Percentiles rank a stretch among this genome's conserved stretches.
Conservation (phyloP, 2,113 vertebrate genomes). For the Eolophus roseicapilla region DNA sequence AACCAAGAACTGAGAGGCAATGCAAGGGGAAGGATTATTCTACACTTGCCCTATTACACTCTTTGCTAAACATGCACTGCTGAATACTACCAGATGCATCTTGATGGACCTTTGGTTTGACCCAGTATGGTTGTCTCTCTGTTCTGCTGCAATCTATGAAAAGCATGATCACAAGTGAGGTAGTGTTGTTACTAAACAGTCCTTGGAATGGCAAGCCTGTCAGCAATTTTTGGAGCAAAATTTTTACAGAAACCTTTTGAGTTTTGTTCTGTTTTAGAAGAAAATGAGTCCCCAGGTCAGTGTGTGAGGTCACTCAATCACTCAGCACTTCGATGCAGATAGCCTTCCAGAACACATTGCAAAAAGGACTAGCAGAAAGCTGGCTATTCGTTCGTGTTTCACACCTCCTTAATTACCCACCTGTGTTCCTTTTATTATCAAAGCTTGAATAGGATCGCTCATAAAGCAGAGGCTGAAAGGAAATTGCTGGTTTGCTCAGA, state of each 20-base stretch:
- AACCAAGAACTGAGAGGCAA: neutral
- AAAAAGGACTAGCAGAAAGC: constrained; percentile 52
- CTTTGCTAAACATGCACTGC: neutral
- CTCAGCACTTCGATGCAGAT: constrained; percentile 51
- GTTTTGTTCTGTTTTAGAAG: constrained; percentile 11
- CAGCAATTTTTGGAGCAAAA: neutral
- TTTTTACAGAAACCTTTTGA: constrained; percentile 24
- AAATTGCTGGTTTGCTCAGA: constrained; percentile 77
- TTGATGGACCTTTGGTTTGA: neutral
- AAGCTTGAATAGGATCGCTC: constrained; percentile 60
- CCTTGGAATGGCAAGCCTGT: neutral
- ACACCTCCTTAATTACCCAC: constrained; percentile 81
- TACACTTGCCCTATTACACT: accelerated
- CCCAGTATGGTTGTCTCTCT: neutral
- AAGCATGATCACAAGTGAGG: neutral
- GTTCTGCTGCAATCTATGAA: neutral
- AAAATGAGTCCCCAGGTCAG: constrained; percentile 56
- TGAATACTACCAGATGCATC: neutral
- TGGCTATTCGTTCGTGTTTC: constrained; percentile 70
- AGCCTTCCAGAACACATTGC: constrained; percentile 6
- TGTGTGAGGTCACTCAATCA: constrained; percentile 54
- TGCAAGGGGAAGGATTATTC: neutral
- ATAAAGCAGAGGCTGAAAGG: constrained; percentile 75
- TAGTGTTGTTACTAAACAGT: neutral
- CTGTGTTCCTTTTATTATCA: constrained; percentile 77